Base-by-base conservation (phyloP, 2,888 invertebrate genomes). In the Mesochorus sp. region DNA sequence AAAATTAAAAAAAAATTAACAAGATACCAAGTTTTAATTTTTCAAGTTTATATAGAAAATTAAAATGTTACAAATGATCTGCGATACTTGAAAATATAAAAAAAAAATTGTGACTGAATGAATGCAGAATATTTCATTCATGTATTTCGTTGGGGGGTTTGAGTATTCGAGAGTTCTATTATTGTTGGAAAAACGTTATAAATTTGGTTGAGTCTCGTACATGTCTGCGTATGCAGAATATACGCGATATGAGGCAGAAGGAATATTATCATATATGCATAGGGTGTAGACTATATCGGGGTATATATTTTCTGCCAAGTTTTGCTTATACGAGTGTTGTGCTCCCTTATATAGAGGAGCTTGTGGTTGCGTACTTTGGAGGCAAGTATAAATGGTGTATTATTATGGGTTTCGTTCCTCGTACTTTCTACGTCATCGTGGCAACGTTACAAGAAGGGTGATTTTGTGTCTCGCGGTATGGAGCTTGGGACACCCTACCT, bases 101-200 rank as follows among this genome's bases (percentile, higher is more conserved):
- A n/a, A n/a, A n/a, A n/a, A n/a, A n/a, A n/a, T n/a, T n/a, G n/a
- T n/a, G n/a, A n/a, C n/a, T n/a, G n/a, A n/a, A n/a, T n/a, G n/a
- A n/a, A n/a, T n/a, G n/a, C n/a, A n/a, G n/a, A n/a, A n/a, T n/a
- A n/a, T n/a, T n/a, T n/a, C n/a, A n/a, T n/a, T n/a, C n/a, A n/a
- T n/a, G n/a, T n/a, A n/a, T n/a, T n/a, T n/a, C n/a, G n/a, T n/a
- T 8, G 5, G 6, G 6, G 17, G 17, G 37, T n/a, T n/a, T 5
- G 37, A 6, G n/a, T 28, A 17, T 66, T 39, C 37, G 66, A 24
- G 17, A 51, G 26, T 39, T 51, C 6, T 39, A 39, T 51, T 66
- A 51, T 37, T 49, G 49, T 37, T 51, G 8, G 66, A n/a, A 26
- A 37, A 66, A 39, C 6, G 10, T 26, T 24, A 17, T 51, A 26